Evolutionary conservation across 2,797 vertebrate species (phyloP).

Genomic region (Eospalax fontanierii): DNA sequence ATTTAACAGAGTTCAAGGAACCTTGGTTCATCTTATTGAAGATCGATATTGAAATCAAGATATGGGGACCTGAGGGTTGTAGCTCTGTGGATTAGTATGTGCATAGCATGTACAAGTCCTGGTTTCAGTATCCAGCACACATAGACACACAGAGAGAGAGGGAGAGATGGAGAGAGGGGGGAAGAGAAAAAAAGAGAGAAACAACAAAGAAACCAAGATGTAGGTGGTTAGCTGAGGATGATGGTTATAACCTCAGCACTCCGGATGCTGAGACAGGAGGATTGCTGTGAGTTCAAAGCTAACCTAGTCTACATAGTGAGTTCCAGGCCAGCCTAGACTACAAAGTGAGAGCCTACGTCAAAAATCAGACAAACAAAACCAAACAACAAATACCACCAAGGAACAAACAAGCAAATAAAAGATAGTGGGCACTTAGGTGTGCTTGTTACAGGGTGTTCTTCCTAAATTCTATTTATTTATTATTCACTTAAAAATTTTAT

Average conservation of each 20-base stretch:
- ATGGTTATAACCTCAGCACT: background rate
- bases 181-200: too few relatives aligned
- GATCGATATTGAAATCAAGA: background rate
- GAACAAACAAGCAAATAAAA: too few relatives aligned
- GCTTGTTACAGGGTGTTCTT: background rate
- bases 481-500: too few relatives aligned
- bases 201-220: background rate
- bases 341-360: background rate
- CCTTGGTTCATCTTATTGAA: background rate
- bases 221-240: background rate
- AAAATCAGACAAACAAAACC: background rate
- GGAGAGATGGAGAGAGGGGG: background rate
- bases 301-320: background rate
- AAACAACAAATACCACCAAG: too few relatives aligned
- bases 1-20: background rate
- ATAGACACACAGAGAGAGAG: background rate
- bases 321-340: background rate
- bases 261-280: background rate
- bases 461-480: too few relatives aligned
- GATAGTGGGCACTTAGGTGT: background rate
- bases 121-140: background rate
- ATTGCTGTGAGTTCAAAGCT: background rate
- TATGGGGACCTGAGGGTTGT: background rate
- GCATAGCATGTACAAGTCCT: too few relatives aligned
- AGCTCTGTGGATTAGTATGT: background rate